These are phyloP conservation scores for Muscidifurax raptorellus DNA, from an alignment of 1,140 invertebrate genomes.

Conservation along the genomic window DNA sequence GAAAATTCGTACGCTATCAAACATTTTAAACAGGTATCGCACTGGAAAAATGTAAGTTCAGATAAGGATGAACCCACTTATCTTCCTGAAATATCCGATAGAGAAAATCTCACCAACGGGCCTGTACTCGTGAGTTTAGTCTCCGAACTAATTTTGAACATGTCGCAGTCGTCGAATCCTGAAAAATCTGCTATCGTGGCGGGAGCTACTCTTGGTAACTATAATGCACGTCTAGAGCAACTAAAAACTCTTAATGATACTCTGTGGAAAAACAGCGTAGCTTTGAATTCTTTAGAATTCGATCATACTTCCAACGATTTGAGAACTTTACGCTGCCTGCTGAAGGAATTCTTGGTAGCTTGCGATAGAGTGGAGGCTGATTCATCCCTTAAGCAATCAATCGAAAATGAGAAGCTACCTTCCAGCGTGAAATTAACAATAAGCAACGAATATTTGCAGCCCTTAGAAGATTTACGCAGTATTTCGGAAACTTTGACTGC, in stretches of 20 bases:
- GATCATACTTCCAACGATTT: conserved; percentile 61
- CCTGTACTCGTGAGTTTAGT: conserved; percentile 65
- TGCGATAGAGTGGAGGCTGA: conserved; percentile 55
- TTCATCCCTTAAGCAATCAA: neutral
- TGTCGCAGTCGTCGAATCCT: conserved; percentile 40
- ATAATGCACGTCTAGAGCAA: conserved; percentile 64
- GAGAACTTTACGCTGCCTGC: conserved; percentile 55
- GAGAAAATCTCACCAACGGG: conserved; percentile 44
- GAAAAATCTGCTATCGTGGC: conserved; percentile 54
- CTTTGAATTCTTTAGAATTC: conserved; percentile 65
- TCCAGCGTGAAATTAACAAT: neutral
- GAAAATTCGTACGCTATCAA: conserved; percentile 58
- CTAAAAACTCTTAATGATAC: conserved; percentile 70
- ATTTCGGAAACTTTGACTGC: conserved; percentile 55
- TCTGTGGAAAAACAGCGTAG: conserved; percentile 75
- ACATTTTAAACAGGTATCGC: conserved; percentile 50
- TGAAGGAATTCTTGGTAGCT: conserved; percentile 58
- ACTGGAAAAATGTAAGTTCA: conserved; percentile 6
- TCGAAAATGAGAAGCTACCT: conserved; percentile 28
- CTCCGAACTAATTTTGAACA: conserved; percentile 61
- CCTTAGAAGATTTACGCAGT: conserved; percentile 55
- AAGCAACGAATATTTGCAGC: conserved; percentile 51
- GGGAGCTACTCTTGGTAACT: conserved; percentile 65
- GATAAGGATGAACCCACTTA: neutral
- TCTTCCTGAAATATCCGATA: neutral